phyloP scores from a whole-genome alignment of 2,113 vertebrate genomes.

The Sceloporus tristichus region DNA sequence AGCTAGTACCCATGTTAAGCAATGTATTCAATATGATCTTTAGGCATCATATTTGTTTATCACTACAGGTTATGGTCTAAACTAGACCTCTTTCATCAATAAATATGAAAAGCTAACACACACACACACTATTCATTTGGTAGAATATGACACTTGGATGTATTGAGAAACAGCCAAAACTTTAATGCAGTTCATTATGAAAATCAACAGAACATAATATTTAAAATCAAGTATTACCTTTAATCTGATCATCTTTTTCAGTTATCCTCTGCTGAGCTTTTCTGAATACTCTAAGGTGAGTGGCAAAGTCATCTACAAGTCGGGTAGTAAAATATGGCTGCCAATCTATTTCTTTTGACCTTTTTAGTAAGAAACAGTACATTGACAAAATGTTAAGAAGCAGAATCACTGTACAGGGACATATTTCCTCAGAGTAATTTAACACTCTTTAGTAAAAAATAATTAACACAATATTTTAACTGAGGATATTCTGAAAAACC shows the following conservation, averaged over 20 bases:
- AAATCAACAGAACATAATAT: neutral
- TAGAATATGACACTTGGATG: neutral
- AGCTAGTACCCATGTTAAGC: neutral
- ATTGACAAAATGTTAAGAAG: slow-evolving; percentile 31
- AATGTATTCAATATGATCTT: neutral
- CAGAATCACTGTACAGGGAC: neutral
- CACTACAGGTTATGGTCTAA: too few relatives aligned
- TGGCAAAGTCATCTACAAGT: slow-evolving; percentile 97
- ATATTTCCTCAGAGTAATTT: neutral
- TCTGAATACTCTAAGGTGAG: slow-evolving; percentile 96
- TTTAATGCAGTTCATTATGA: slow-evolving; percentile 26
- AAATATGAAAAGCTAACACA: neutral
- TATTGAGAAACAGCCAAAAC: neutral
- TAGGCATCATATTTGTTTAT: neutral
- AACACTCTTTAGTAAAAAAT: too few relatives aligned
- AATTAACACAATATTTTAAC: neutral
- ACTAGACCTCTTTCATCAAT: too few relatives aligned
- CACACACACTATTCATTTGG: neutral
- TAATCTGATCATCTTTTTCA: slow-evolving; percentile 91
- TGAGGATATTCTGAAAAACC: neutral
- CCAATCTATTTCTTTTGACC: slow-evolving; percentile 99
- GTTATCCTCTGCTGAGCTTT: slow-evolving; percentile 95
- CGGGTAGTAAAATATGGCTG: slow-evolving; percentile 98
- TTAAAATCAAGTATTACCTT: slow-evolving; percentile 76
- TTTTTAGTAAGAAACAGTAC: slow-evolving; percentile 69